Base-by-base conservation (phyloP, 2,113 vertebrate species). In the Pampusana beccarii region DNA sequence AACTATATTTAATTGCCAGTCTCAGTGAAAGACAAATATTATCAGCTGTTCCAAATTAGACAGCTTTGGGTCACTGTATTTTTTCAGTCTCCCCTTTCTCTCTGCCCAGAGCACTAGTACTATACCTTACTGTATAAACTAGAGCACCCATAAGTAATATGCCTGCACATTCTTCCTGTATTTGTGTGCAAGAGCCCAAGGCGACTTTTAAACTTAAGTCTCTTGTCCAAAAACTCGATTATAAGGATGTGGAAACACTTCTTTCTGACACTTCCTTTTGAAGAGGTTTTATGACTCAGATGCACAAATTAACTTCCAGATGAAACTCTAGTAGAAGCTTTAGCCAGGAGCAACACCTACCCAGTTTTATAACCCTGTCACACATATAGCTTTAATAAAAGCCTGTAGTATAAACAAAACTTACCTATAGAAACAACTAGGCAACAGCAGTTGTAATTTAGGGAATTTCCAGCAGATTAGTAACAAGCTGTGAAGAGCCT, bases 211-310 rank as follows among this genome's bases (percentile, higher is more conserved):
- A 93, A 81, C 57, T 72, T 57, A 40, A 8, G 34, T 74, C 26
- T 80, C 44, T 74, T 86, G 31, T 79, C 93, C 8, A 11, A 79
- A 86, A 92, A 73, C 53, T 72, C 71, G 40, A 92, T 94, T 85
- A 81, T 77, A 80, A 66, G 74, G 50, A 88, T 88, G 71, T 73
- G 62, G 81, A 91, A 88, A 58, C n/a, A 53, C 72, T 91, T 95
- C 78, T 74, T 34, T 87, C 80, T 83, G 88, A 71, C 0, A 12
- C 67, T 79, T 80, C 58, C 53, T 92, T 96, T 92, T 91, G 83
- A 95, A 80, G 84, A 90, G 67, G 69, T 86, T 85, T 88, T 92
- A 90, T 93, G 95, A 95, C 78, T 94, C 95, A 88, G 73, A 69
- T 44, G 57, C 51, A 91, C 77, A 89, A 91, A 93, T 94, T 94